Evolutionary conservation across 2,797 vertebrate genomes (phyloP).

Genomic region (Poecilia wingei): DNA sequence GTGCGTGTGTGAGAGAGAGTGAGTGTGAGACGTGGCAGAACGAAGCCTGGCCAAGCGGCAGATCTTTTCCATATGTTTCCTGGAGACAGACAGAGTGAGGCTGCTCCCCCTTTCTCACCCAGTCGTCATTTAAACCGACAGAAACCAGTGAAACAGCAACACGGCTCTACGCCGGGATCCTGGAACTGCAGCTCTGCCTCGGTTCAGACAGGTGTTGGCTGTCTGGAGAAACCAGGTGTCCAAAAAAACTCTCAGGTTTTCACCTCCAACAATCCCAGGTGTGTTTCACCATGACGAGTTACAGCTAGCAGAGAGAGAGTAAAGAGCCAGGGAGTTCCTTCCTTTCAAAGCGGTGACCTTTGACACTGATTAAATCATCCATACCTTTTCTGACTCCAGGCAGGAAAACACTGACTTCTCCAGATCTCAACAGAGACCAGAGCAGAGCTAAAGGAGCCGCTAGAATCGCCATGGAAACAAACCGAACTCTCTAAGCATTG

Average conservation of each 20-base stretch:
- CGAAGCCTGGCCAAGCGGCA: conserved; percentile 84
- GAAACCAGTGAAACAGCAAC: conserved; percentile 34
- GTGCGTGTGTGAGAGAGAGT: conserved; percentile 48
- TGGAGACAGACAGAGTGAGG: conserved; percentile 64
- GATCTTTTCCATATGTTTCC: conserved; percentile 96
- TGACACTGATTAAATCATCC: not conserved
- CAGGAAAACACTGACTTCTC: not conserved
- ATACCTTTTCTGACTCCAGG: not conserved
- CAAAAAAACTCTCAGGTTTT: conserved; percentile 18
- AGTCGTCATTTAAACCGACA: conserved; percentile 60
- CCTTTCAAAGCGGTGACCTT: not conserved
- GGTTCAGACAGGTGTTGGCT: conserved; percentile 44
- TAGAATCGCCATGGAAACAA: not conserved
- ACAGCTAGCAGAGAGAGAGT: not conserved
- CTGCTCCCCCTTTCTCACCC: conserved; percentile 64
- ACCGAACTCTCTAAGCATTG: not conserved
- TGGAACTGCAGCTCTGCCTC: not conserved
- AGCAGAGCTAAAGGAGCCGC: not conserved
- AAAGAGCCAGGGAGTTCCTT: not conserved
- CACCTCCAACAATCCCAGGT: conserved; percentile 29
- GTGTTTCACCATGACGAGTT: not conserved
- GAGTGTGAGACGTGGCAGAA: conserved; percentile 89
- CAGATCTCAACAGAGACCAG: not conserved
- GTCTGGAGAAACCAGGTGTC: conserved; percentile 14
- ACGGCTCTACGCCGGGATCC: not conserved